Evolutionary conservation across 1,140 invertebrate species (phyloP).

Genomic region (Triops longicaudatus): DNA sequence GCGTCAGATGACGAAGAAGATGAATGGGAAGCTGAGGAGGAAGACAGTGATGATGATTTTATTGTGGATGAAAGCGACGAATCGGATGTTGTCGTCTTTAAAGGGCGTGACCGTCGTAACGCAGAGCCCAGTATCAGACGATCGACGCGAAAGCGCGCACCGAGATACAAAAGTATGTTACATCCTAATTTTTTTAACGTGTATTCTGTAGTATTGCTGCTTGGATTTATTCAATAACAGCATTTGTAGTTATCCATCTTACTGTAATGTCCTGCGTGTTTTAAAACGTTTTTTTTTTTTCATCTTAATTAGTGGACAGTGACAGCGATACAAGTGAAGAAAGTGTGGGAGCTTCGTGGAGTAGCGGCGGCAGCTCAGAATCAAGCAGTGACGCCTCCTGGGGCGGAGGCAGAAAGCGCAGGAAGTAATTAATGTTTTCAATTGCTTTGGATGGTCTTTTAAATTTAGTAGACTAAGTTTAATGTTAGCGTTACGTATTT

Average conservation of each 20-base stretch:
- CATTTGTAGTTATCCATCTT: no score
- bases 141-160: conserved; percentile 15
- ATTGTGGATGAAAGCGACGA: conserved; percentile 46
- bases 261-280: not conserved
- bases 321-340: conserved; percentile 25
- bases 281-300: not conserved
- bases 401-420: conserved; percentile 23
- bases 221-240: no score
- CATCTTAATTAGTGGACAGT: conserved; percentile 17
- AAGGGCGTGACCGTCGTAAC: not conserved
- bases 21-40: conserved; percentile 48
- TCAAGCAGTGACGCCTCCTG: conserved; percentile 27
- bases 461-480: no score
- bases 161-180: conserved; percentile 18
- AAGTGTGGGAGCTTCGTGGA: conserved; percentile 19
- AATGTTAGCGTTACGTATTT: no score
- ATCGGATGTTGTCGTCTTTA: conserved; percentile 40
- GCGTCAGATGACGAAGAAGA: conserved; percentile 45
- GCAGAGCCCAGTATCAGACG: conserved; percentile 13
- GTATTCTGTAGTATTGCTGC: no score
- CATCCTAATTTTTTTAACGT: not conserved
- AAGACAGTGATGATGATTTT: conserved; percentile 31
- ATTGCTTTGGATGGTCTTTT: not conserved
- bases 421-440: conserved; percentile 10
- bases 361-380: conserved; percentile 18